Base-by-base conservation (phyloP, 2,888 invertebrate species). In the Andrena camellia region DNA sequence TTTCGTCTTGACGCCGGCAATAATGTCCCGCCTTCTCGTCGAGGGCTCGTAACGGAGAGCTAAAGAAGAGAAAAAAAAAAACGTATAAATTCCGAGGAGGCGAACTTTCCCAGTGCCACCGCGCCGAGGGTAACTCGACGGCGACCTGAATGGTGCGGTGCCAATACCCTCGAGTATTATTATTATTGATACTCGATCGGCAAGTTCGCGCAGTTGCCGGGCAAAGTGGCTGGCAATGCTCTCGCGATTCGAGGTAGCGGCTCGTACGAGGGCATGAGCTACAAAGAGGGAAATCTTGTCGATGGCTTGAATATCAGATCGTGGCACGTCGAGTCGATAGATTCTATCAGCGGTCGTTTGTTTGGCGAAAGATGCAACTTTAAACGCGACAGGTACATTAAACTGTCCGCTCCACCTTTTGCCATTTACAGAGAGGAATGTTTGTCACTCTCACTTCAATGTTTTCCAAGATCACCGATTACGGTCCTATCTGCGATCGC, bases 1-100 rank as follows among this genome's bases (percentile, higher is more conserved):
- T 79, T 81, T 62, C 80, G 62, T 68, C 67, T 72, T 67, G 67
- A 67, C 71, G 54, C 23, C 48, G 50, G 67, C 68, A 72, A 72
- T 79, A 81, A 81, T 57, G 80, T 59, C 72, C 35, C 26, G 23
- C 29, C 50, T 57, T 57, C 33, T 10, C 35, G n/a, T 29, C 20
- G 26, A 78, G 69, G 23, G 64, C n/a, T 42, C 20, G 54, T 63
- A 33, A 72, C 26, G 26, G 33, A 31, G 33, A 20, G 60, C 42
- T 42, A 13, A 42, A 42, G 42, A 42, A 42, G 42, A 42, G n/a
- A n/a, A 31, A 42, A 35, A 48, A 13, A 42, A 66, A 48, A 60
- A 7, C 35, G 33, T 62, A 79, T 79, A 63, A 68, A 81, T 81
- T 63, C 62, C 48, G 63, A 29, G 29, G 54, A 33, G 79, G 29